Percentiles rank a stretch among this genome's conserved stretches.
phyloP scores from a whole-genome alignment of 1,140 invertebrate species.

The Trialeurodes vaporariorum region DNA sequence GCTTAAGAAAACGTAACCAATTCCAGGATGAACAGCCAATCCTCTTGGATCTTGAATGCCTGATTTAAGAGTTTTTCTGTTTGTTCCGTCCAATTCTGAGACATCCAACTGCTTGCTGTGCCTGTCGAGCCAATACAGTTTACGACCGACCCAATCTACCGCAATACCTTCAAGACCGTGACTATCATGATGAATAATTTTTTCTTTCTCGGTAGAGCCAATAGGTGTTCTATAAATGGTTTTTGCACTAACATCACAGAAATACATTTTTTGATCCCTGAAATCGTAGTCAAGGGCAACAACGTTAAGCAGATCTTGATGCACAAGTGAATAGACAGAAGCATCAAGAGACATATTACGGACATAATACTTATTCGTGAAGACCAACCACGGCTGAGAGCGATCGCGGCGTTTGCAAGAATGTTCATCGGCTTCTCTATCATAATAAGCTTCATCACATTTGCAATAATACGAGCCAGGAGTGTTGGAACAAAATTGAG shows the following conservation, averaged over 20 bases:
- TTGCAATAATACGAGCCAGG: slow-evolving; percentile 93
- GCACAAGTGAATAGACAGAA: slow-evolving; percentile 68
- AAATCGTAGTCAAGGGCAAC: slow-evolving; percentile 92
- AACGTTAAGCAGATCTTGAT: slow-evolving; percentile 92
- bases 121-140: slow-evolving; percentile 95
- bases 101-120: slow-evolving; percentile 90
- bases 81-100: slow-evolving; percentile 83
- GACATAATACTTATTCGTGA: slow-evolving; percentile 97
- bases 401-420: slow-evolving; percentile 81
- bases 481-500: slow-evolving; percentile 90
- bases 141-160: slow-evolving; percentile 92
- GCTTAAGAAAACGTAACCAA: slow-evolving; percentile 88
- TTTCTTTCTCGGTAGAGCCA: slow-evolving; percentile 47
- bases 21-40: slow-evolving; percentile 87
- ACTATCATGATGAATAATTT: slow-evolving; percentile 83
- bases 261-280: slow-evolving; percentile 72
- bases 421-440: slow-evolving; percentile 66
- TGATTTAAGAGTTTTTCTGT: slow-evolving; percentile 72
- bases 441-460: slow-evolving; percentile 87
- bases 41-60: slow-evolving; percentile 86
- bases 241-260: slow-evolving; percentile 89
- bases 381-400: slow-evolving; percentile 81
- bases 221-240: slow-evolving; percentile 55
- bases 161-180: slow-evolving; percentile 92
- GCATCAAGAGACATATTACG: slow-evolving; percentile 90